Percentiles rank a stretch among this genome's conserved stretches.
Conservation (phyloP, 2,797 vertebrate species). For the Semotilus atromaculatus region DNA sequence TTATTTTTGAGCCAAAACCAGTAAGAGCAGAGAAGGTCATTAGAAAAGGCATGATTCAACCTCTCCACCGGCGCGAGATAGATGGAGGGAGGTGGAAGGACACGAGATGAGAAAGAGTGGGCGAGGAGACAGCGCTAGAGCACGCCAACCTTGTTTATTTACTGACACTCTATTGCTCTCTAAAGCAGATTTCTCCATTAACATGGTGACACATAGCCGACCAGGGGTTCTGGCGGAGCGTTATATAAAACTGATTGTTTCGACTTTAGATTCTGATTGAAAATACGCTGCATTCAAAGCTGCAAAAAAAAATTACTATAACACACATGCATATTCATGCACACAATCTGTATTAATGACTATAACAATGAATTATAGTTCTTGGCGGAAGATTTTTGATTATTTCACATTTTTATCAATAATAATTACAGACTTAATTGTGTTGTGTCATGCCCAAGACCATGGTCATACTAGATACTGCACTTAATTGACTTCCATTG, state of each 20-base stretch:
- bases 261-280: neutral
- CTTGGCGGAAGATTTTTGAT: neutral
- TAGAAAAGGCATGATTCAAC: constrained; percentile 53
- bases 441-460: neutral
- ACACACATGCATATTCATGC: neutral
- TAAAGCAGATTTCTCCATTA: constrained; percentile 21
- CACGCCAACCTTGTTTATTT: constrained; percentile 43
- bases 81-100: constrained; percentile 7
- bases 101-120: constrained; percentile 18
- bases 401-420: neutral
- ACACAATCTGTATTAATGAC: neutral
- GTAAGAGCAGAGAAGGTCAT: constrained; percentile 42
- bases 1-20: constrained; percentile 38
- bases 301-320: neutral
- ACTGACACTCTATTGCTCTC: constrained; percentile 40
- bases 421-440: neutral
- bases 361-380: neutral
- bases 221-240: neutral
- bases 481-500: neutral
- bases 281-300: neutral
- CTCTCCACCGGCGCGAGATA: neutral
- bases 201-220: constrained; percentile 6
- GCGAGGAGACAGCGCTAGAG: constrained; percentile 17
- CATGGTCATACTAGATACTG: neutral
- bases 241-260: neutral